These are phyloP conservation scores for Colius striatus DNA, from an alignment of 2,113 vertebrate species.

Conservation along the genomic window DNA sequence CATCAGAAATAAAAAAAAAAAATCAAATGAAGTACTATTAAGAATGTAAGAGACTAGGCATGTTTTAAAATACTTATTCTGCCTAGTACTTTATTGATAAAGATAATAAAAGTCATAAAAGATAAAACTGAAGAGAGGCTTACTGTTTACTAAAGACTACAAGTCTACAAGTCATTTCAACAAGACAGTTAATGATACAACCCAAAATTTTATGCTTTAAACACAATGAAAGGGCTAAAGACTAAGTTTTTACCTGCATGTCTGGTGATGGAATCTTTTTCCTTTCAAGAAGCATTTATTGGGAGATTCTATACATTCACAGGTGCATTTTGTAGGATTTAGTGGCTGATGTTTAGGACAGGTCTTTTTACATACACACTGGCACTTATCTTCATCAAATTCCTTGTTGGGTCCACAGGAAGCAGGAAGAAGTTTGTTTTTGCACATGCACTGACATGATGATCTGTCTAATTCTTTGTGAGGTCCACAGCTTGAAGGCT, in stretches of 20 bases:
- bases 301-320: slow-evolving; percentile 92
- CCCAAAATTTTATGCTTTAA: neutral
- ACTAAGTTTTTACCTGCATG: slow-evolving; percentile 86
- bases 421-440: slow-evolving; percentile 77
- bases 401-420: slow-evolving; percentile 83
- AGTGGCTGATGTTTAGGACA: slow-evolving; percentile 90
- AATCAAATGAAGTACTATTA: neutral
- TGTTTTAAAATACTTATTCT: neutral
- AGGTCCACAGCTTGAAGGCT: slow-evolving; percentile 82
- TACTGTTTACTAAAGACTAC: neutral
- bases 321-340: slow-evolving; percentile 88
- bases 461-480: slow-evolving; percentile 85
- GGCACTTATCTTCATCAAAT: slow-evolving; percentile 89
- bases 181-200: neutral
- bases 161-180: neutral
- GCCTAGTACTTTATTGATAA: neutral
- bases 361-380: slow-evolving; percentile 86
- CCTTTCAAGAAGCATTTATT: slow-evolving; percentile 94
- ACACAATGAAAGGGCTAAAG: neutral
- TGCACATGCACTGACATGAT: slow-evolving; percentile 89
- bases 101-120: neutral
- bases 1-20: neutral
- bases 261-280: slow-evolving; percentile 88
- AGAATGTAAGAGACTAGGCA: neutral
- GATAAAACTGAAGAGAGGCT: neutral